Conservation (phyloP, 2,888 invertebrate species). For the Taphrorychus bicolor region DNA sequence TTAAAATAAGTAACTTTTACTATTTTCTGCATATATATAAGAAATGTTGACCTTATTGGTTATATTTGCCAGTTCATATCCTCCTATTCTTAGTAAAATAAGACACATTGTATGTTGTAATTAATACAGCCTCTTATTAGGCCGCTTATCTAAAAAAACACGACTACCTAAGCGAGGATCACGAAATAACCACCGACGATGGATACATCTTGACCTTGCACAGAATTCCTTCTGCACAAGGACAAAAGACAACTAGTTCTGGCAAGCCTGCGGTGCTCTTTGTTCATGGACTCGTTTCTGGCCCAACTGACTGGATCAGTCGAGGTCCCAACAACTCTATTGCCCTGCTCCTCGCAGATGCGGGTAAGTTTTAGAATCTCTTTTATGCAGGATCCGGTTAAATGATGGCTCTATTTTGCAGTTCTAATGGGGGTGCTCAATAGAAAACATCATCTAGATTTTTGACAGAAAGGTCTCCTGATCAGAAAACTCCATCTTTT, state of each 20-base stretch:
- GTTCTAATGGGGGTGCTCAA: too few species aligned
- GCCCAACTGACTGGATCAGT: slow-evolving; percentile 44
- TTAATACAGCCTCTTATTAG: too few species aligned
- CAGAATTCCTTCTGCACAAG: slow-evolving; percentile 68
- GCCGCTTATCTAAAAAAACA: slow-evolving; percentile 66
- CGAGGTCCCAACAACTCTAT: slow-evolving; percentile 43
- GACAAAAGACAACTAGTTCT: slow-evolving; percentile 1
- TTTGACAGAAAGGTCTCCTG: too few species aligned
- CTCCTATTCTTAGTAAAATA: too few species aligned
- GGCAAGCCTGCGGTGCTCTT: slow-evolving; percentile 38
- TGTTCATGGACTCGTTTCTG: slow-evolving; percentile 42
- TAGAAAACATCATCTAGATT: too few species aligned
- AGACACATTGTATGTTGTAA: too few species aligned
- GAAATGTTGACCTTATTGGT: too few species aligned
- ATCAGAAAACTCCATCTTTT: too few species aligned
- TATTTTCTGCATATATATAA: too few species aligned
- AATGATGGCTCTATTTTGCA: too few species aligned
- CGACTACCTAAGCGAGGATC: slow-evolving; percentile 70
- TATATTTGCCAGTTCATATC: neutral
- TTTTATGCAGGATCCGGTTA: neutral
- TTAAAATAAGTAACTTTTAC: too few species aligned
- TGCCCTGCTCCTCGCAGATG: slow-evolving; percentile 44
- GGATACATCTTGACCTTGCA: slow-evolving; percentile 80
- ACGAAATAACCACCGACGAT: slow-evolving; percentile 72
- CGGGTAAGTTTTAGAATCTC: slow-evolving; percentile 41